These are phyloP conservation scores for Zaprionus bogoriensis DNA, from an alignment of 2,888 invertebrate genomes.

Conservation along the genomic window DNA sequence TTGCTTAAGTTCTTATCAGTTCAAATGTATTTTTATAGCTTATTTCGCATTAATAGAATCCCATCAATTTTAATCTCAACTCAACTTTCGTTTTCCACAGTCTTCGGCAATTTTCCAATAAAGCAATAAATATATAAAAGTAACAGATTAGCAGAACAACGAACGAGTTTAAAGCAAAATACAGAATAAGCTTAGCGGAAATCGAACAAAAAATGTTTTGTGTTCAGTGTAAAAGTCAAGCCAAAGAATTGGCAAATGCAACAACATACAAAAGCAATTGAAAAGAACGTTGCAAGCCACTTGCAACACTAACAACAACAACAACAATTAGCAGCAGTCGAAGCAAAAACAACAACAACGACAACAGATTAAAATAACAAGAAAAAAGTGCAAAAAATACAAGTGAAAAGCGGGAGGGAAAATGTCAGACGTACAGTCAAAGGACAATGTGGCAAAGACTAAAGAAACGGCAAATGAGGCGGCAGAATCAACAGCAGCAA, in stretches of 20 bases:
- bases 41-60: not conserved
- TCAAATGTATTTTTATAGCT: too few relatives aligned
- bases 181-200: constrained; percentile 1
- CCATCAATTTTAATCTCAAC: not conserved
- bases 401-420: constrained; percentile 29
- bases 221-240: constrained; percentile 14
- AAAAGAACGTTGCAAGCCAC: too few relatives aligned
- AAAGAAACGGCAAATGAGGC: constrained; percentile 33
- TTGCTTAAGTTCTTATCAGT: too few relatives aligned
- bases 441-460: constrained; percentile 42
- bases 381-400: constrained; percentile 42
- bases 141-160: not conserved
- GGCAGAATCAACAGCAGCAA: not conserved
- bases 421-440: constrained; percentile 54
- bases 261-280: constrained; percentile 26
- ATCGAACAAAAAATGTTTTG: constrained; percentile 29
- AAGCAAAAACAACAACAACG: constrained; percentile 18
- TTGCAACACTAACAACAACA: constrained; percentile 22
- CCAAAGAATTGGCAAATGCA: constrained; percentile 35
- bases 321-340: too few relatives aligned
- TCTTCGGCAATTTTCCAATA: not conserved
- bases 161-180: constrained; percentile 10
- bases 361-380: constrained; percentile 18
- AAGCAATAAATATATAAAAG: not conserved
- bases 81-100: constrained; percentile 5